Conservation (phyloP, 2,888 invertebrate species). For the Strigamia maritima region DNA sequence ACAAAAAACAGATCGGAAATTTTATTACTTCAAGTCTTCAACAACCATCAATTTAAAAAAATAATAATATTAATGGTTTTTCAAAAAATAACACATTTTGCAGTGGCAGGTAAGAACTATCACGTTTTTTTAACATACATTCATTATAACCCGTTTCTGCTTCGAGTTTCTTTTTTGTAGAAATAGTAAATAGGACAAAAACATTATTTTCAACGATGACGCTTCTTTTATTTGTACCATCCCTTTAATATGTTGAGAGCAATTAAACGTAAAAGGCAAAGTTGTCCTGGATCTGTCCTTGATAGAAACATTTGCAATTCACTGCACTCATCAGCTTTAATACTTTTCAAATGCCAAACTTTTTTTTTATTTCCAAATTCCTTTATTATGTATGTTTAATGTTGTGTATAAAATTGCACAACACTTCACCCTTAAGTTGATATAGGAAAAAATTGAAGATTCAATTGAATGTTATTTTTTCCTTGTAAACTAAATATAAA, state of each 20-base stretch:
- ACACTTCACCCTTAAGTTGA: background rate
- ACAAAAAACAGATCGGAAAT: background rate
- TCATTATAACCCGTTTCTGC: background rate
- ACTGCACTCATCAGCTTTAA: constrained; percentile 32
- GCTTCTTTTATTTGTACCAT: background rate
- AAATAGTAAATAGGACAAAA: background rate
- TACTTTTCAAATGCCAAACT: constrained; percentile 18
- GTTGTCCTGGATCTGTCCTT: constrained; percentile 29
- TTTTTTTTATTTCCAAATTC: constrained; percentile 19
- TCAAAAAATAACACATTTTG: background rate
- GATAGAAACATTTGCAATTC: constrained; percentile 20
- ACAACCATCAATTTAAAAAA: background rate
- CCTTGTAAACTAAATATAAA: background rate
- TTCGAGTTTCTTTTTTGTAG: background rate
- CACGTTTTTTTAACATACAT: background rate
- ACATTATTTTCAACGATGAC: background rate
- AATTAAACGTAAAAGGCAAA: constrained; percentile 34
- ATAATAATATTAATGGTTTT: background rate
- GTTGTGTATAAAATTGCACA: background rate
- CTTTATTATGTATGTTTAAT: background rate
- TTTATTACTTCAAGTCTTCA: background rate
- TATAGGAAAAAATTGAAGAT: background rate
- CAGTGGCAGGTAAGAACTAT: background rate
- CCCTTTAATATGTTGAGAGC: constrained; percentile 2
- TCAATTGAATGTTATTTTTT: background rate